Conservation (phyloP, 2,888 invertebrate genomes). For the Atrina japonica region DNA sequence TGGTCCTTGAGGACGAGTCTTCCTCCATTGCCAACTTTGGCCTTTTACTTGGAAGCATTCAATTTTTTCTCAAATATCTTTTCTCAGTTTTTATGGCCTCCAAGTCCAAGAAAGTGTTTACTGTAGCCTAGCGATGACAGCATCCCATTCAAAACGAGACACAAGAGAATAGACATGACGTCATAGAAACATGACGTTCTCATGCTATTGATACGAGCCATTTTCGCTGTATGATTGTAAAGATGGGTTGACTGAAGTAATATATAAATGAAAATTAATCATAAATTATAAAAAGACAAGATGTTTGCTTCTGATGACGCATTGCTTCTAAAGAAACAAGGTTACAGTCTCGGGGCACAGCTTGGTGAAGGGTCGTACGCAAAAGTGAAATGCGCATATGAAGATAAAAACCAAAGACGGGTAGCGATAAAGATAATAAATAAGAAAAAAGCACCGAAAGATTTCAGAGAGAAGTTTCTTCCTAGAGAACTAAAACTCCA, state of each 20-base stretch:
- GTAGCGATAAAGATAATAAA: constrained; percentile 87
- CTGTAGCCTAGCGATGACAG: constrained; percentile 14
- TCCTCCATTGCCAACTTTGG: constrained; percentile 53
- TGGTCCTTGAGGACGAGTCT: constrained; percentile 49
- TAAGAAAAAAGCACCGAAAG: constrained; percentile 85
- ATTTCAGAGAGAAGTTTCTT: constrained; percentile 90
- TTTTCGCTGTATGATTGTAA: background rate
- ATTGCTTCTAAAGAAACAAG: constrained; percentile 78
- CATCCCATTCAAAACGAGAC: constrained; percentile 30
- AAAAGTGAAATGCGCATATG: constrained; percentile 88
- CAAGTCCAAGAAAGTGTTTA: constrained; percentile 5
- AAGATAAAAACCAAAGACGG: constrained; percentile 63
- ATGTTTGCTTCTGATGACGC: constrained; percentile 71
- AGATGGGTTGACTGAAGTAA: background rate
- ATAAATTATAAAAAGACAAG: constrained; percentile 11
- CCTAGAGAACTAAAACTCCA: constrained; percentile 91
- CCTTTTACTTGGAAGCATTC: constrained; percentile 63
- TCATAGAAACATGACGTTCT: constrained; percentile 15
- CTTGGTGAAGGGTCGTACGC: constrained; percentile 79
- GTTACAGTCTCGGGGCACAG: constrained; percentile 82
- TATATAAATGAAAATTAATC: too few relatives aligned
- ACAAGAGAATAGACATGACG: background rate
- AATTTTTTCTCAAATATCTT: constrained; percentile 18
- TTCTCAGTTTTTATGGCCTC: background rate
- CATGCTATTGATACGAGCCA: background rate